These are phyloP conservation scores for Bryconaethiops microstoma DNA, from an alignment of 2,797 vertebrate species.

Conservation along the genomic window DNA sequence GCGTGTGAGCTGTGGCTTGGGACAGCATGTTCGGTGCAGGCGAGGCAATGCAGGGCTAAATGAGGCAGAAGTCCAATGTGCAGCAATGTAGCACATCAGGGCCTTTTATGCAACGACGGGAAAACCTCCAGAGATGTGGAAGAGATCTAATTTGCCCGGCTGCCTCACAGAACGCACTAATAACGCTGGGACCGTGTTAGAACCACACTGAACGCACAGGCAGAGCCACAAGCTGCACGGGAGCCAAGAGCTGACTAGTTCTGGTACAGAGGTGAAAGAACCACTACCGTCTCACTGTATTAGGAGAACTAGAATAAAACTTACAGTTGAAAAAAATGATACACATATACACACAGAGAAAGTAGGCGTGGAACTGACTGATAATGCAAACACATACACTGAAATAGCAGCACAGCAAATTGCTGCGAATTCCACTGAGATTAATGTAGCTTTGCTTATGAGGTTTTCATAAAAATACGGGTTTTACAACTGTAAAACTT, in stretches of 20 bases:
- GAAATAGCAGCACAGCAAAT: too few species aligned
- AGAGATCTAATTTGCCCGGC: constrained; percentile 42
- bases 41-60: constrained; percentile 4
- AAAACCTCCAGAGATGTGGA: constrained; percentile 49
- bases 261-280: neutral
- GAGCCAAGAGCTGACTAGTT: neutral
- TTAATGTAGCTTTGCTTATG: too few species aligned
- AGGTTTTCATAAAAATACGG: too few species aligned
- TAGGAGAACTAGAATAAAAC: neutral
- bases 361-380: too few species aligned
- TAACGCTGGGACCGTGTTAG: neutral
- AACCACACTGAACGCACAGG: neutral
- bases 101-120: constrained; percentile 37
- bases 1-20: neutral
- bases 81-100: constrained; percentile 7
- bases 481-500: too few species aligned
- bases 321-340: too few species aligned
- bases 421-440: too few species aligned
- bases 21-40: neutral
- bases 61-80: constrained; percentile 39
- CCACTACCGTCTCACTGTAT: too few species aligned
- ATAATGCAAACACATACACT: too few species aligned
- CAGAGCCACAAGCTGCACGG: neutral
- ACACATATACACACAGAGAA: too few species aligned
- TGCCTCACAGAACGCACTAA: constrained; percentile 15